Evolutionary conservation across 2,113 vertebrate genomes (phyloP).

Genomic region (Corythaixoides concolor): DNA sequence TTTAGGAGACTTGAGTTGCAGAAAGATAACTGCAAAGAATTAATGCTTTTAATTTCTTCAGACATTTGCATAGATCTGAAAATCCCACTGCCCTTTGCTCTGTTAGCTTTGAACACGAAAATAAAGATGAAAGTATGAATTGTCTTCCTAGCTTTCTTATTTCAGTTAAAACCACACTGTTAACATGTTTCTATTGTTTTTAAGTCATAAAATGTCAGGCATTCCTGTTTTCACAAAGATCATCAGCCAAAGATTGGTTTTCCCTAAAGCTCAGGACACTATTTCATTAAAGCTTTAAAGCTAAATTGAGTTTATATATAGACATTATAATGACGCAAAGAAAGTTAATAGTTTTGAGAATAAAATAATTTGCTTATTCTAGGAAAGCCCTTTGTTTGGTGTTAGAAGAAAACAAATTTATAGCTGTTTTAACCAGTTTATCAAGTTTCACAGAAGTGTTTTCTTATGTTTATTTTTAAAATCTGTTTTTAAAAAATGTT

Average conservation of each 20-base stretch:
- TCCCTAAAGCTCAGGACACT: background rate
- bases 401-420: background rate
- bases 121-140: background rate
- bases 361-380: background rate
- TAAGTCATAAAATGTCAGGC: background rate
- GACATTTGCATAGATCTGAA: background rate
- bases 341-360: background rate
- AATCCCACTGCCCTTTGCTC: background rate
- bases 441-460: background rate
- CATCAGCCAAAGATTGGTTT: background rate
- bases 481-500: fast-evolving
- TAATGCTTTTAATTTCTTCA: background rate
- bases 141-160: background rate
- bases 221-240: background rate
- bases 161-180: background rate
- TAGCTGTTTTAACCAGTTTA: background rate
- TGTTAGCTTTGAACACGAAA: background rate
- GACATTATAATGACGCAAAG: background rate
- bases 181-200: background rate
- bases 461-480: background rate
- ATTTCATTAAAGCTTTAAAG: background rate
- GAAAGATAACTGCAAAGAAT: background rate
- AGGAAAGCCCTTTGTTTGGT: background rate
- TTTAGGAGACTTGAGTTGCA: background rate
- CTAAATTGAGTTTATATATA: background rate